Evolutionary conservation across 2,797 vertebrate species (phyloP), one percentile per base, ranked within the genome.

Genomic region (Pyrocephalus nanus): DNA sequence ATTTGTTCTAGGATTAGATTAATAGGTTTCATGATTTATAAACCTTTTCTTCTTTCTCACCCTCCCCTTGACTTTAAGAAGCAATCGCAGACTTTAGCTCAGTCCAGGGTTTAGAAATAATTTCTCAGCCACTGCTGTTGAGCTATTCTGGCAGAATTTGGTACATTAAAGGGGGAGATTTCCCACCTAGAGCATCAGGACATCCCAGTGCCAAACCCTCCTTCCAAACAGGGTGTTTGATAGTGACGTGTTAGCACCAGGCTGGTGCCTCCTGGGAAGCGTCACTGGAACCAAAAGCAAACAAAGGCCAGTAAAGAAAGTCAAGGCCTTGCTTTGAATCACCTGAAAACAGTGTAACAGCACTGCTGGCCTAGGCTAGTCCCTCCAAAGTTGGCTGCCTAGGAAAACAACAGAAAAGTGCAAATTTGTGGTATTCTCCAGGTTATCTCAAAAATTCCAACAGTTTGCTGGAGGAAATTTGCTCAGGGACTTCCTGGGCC

Each of bases 1-100:
- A 95, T 97, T 94, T 95, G 86, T 87, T 96, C 93, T 96, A 88
- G 93, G 95, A 96, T 94, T 95, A 96, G 64, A 95, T 95, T 90
- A 92, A 94, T 92, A 65, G 88, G 79, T 90, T 95, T 95, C 77
- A 76, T 77, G 76, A 86, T 87, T 86, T 85, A 89, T 64, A 91
- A 95, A 93, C 88, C 90, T 93, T 78, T 86, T 90, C 54, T 94
- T 90, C 76, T 58, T 70, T 81, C 84, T 79, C 12, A 2, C 47
- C 36, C 78, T 92, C 84, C 64, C 94, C 71, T 72, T 92, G 84
- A 91, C 78, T 94, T 89, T 38, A 83, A 92, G 83, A 88, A 94
- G 72, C 6, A 3, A 81, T 42, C 0, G 0, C 62, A 89, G 57
- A 8, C 65, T 65, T 82, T 7, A 71, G 73, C 51, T 93, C 70